Evolutionary conservation across 2,797 vertebrate genomes (phyloP), one percentile per base, ranked within the genome.

Genomic region (Pseudopleuronectes americanus): DNA sequence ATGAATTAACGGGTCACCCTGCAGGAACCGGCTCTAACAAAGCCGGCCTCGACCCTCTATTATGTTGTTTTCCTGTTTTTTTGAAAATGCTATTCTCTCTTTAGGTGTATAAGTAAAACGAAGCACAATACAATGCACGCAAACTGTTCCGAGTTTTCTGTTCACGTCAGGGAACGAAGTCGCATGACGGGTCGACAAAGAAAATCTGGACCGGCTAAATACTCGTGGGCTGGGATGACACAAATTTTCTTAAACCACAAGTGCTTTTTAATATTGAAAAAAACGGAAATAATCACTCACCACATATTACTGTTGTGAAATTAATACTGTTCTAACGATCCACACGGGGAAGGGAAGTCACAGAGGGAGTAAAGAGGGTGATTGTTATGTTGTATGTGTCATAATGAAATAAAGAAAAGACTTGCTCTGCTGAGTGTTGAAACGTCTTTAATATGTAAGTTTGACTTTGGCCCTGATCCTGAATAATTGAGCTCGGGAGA

Each of bases 201-300:
- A 71, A 79, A 86, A 87, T 79, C 56, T 71, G 70, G 66, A 71
- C 61, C 53, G 26, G 72, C 14, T 61, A 73, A 77, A 61, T 48
- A 57, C 2, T 68, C 12, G 53, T 82, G 76, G 80, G 69, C 78
- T 71, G 69, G 84, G 66, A 78, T 76, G 66, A 84, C 74, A 73
- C 63, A 51, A 38, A 81, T 84, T 82, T 88, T 87, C 77, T 81
- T 80, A 87, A 90, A 91, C 89, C 90, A 88, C 85, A 92, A 93
- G 91, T 92, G 91, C 91, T 92, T 92, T 31, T 92, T 84, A n/a
- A 76, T 76, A 77, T 73, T 56, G 49, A 84, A 84, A 81, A 81
- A 67, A 81, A 67, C 1, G 8, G 57, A 84, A 4, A 79, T 79
- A 81, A 86, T 68, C 71, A 85, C 85, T 84, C 73, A 83, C 71